phyloP scores from a whole-genome alignment of 2,113 vertebrate genomes.

The Neodon shergylaensis region DNA sequence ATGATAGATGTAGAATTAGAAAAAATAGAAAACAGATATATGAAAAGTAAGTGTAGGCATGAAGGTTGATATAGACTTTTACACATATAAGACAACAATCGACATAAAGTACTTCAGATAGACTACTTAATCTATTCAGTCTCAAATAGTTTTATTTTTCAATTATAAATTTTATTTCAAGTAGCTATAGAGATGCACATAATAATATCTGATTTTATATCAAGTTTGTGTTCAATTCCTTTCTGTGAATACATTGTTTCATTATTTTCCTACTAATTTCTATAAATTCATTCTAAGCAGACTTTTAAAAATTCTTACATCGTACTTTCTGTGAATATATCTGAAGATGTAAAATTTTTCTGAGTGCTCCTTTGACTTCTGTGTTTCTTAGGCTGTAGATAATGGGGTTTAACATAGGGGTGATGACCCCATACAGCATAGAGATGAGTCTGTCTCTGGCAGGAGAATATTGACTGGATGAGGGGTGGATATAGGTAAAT shows the following conservation, averaged over 20 bases:
- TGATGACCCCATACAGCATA: constrained; percentile 44
- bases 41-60: background rate
- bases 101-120: background rate
- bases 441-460: constrained; percentile 37
- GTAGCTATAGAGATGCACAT: background rate
- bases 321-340: background rate
- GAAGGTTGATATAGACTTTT: fast-evolving
- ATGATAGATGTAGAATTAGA: background rate
- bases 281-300: background rate
- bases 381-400: constrained; percentile 62
- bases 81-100: background rate
- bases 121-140: background rate
- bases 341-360: background rate
- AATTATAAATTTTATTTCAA: background rate
- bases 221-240: background rate
- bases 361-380: constrained; percentile 46
- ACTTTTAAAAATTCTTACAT: background rate
- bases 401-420: constrained; percentile 45
- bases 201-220: background rate
- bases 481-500: background rate
- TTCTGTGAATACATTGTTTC: background rate
- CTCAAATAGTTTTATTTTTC: background rate
- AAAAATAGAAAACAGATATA: background rate
- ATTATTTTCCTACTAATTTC: background rate
- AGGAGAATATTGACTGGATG: background rate